Conservation (phyloP, 2,888 invertebrate species). For the Alloplasta piceator region DNA sequence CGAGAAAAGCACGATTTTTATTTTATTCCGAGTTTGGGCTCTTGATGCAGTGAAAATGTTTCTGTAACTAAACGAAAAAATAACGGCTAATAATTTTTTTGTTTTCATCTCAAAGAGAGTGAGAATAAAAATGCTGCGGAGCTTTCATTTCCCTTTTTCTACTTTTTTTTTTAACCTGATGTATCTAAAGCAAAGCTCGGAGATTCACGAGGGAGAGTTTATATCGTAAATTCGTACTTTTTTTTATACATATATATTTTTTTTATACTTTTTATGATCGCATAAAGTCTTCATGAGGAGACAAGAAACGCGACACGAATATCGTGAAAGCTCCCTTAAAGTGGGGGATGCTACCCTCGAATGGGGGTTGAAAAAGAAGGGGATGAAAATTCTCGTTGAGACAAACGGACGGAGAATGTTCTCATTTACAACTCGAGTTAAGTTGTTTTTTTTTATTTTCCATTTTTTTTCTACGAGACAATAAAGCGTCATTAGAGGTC, state of each 20-base stretch:
- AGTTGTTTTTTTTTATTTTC: constrained; percentile 17
- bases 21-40: too few species aligned
- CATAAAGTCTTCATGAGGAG: constrained; percentile 37
- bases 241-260: constrained; percentile 25
- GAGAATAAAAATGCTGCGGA: neutral
- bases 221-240: constrained; percentile 28
- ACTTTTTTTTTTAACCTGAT: too few species aligned
- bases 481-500: constrained; percentile 16
- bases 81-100: neutral
- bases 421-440: constrained; percentile 48
- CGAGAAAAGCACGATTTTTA: too few species aligned
- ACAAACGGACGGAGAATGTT: constrained; percentile 30
- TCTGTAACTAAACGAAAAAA: too few species aligned
- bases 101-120: neutral
- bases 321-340: constrained; percentile 20
- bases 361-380: constrained; percentile 24
- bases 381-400: constrained; percentile 26
- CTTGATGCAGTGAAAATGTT: too few species aligned
- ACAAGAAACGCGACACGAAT: constrained; percentile 27
- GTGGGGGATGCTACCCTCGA: neutral
- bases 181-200: too few species aligned
- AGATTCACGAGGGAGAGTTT: constrained; percentile 10
- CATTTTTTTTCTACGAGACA: neutral
- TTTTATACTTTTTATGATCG: constrained; percentile 28
- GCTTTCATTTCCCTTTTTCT: neutral